These are phyloP conservation scores for Atractosteus spatula DNA, from an alignment of 2,113 vertebrate species.

Conservation along the genomic window DNA sequence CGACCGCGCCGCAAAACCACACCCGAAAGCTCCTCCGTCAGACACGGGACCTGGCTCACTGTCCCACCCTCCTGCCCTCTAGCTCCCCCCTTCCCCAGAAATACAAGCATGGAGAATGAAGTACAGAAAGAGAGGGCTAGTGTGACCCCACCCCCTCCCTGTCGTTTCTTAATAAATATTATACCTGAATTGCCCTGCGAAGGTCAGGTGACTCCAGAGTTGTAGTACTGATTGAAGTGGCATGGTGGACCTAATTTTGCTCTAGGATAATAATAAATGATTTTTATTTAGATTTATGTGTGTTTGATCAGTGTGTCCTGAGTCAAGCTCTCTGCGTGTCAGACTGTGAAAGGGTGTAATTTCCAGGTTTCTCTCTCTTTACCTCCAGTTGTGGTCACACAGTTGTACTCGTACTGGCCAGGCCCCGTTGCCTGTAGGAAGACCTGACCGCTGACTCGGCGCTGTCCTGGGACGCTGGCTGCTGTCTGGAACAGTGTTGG, in stretches of 20 bases:
- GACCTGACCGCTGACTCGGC: no score
- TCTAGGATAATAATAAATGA: constrained; percentile 71
- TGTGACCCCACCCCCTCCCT: constrained; percentile 5
- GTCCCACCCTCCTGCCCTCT: constrained; percentile 9
- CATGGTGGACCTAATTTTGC: constrained; percentile 66
- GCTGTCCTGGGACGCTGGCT: no score
- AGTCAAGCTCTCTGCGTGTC: background rate
- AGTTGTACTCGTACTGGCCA: no score
- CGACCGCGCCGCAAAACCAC: background rate
- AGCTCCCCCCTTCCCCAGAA: constrained; percentile 36
- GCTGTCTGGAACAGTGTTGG: no score
- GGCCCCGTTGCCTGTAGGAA: no score
- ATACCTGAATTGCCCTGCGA: constrained; percentile 36
- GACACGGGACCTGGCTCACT: background rate
- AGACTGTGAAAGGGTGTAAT: no score
- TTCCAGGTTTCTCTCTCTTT: no score
- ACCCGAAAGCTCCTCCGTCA: background rate
- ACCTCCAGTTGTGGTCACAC: no score
- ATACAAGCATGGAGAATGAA: constrained; percentile 68
- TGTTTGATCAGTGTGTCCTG: constrained; percentile 18
- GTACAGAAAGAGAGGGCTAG: constrained; percentile 48
- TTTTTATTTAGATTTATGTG: constrained; percentile 71
- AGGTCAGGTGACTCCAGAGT: constrained; percentile 54
- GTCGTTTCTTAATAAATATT: constrained; percentile 20
- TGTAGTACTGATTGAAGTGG: constrained; percentile 57